Evolutionary conservation across 2,113 vertebrate species (phyloP).

Genomic region (Hipposideros armiger): DNA sequence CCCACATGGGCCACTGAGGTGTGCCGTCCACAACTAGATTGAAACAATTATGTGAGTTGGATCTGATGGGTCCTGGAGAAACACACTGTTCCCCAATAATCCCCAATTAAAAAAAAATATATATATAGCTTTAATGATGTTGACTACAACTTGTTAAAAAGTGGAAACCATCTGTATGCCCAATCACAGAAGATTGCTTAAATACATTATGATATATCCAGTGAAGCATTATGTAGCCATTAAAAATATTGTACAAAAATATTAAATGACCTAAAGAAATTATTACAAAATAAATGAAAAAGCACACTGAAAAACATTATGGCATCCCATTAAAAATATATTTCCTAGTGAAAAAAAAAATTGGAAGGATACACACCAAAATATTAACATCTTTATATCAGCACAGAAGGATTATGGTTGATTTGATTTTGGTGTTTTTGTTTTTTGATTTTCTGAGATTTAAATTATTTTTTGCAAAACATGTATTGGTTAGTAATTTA

Average conservation of each 20-base stretch:
- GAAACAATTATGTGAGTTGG: too few species aligned
- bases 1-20: too few species aligned
- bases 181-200: not conserved
- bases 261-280: not conserved
- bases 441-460: slow-evolving; percentile 26
- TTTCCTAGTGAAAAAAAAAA: not conserved
- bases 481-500: not conserved
- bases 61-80: too few species aligned
- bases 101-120: too few species aligned
- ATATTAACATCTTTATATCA: not conserved
- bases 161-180: not conserved
- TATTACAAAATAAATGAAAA: not conserved
- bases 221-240: not conserved
- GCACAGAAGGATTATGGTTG: not conserved
- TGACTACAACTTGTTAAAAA: not conserved
- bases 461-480: slow-evolving; percentile 19
- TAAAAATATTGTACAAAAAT: slow-evolving; percentile 2
- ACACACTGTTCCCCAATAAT: too few species aligned
- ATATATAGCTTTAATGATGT: not conserved
- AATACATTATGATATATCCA: not conserved
- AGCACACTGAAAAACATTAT: not conserved
- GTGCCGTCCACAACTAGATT: too few species aligned
- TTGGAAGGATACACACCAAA: not conserved
- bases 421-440: not conserved
- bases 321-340: not conserved